phyloP scores from a whole-genome alignment of 1,140 invertebrate genomes.

The Apis mellifera region Amel_HAv3.1 CM009931.2:10344001-10344500 shows the following conservation, averaged over 20 bases:
- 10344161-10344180: constrained; percentile 77
- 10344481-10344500: constrained; percentile 68
- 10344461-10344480: constrained; percentile 76
- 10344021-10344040: background rate
- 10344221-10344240: background rate
- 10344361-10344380: background rate
- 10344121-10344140: constrained; percentile 74
- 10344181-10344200: constrained; percentile 61
- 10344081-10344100: constrained; percentile 71
- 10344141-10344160: constrained; percentile 74
- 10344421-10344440: constrained; percentile 33
- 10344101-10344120: constrained; percentile 75
- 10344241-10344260: background rate
- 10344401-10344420: constrained; percentile 60
- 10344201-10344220: background rate
- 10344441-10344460: constrained; percentile 49
- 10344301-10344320: too few relatives aligned
- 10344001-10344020: background rate
- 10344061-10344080: constrained; percentile 15
- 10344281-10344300: too few relatives aligned
- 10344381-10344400: constrained; percentile 71
- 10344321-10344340: too few relatives aligned
- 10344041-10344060: constrained; percentile 27
- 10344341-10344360: background rate
- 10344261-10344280: too few relatives aligned